Evolutionary conservation across 2,888 invertebrate genomes (phyloP).

Genomic region (Tinea trinotella): DNA sequence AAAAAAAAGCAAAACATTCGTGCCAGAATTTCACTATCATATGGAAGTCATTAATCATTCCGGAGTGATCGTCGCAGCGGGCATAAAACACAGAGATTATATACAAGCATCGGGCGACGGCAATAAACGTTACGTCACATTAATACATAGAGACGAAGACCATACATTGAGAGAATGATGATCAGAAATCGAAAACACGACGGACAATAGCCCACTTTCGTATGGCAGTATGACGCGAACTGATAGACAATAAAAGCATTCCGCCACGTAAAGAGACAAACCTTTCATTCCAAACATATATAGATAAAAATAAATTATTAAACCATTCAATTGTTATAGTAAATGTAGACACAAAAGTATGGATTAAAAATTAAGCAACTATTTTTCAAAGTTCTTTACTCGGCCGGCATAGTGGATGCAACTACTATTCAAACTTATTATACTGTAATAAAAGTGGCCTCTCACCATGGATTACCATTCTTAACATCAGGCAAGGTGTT

Average conservation of each 20-base stretch:
- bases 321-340: slow-evolving; percentile 54
- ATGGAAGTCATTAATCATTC: slow-evolving; percentile 50
- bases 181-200: slow-evolving; percentile 41
- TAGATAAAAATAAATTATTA: slow-evolving; percentile 30
- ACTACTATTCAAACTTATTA: too few species aligned
- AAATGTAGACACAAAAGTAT: too few species aligned
- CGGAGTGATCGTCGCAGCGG: slow-evolving; percentile 40
- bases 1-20: neutral
- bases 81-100: slow-evolving; percentile 59
- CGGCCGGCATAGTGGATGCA: too few species aligned
- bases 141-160: slow-evolving; percentile 29
- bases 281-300: slow-evolving; percentile 14
- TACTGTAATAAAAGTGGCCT: too few species aligned
- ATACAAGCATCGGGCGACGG: slow-evolving; percentile 25
- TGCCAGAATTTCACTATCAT: slow-evolving; percentile 36
- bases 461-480: too few species aligned
- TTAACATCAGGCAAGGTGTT: too few species aligned
- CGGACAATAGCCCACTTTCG: slow-evolving; percentile 45
- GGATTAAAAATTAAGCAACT: too few species aligned
- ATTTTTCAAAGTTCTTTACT: too few species aligned
- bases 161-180: slow-evolving; percentile 36
- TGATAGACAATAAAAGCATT: slow-evolving; percentile 40
- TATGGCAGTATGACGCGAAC: slow-evolving; percentile 31
- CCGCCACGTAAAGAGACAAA: slow-evolving; percentile 29
- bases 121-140: slow-evolving; percentile 50